These are phyloP conservation scores for Ciconia nigra DNA, from an alignment of 2,797 vertebrate genomes.

Conservation along the genomic window DNA sequence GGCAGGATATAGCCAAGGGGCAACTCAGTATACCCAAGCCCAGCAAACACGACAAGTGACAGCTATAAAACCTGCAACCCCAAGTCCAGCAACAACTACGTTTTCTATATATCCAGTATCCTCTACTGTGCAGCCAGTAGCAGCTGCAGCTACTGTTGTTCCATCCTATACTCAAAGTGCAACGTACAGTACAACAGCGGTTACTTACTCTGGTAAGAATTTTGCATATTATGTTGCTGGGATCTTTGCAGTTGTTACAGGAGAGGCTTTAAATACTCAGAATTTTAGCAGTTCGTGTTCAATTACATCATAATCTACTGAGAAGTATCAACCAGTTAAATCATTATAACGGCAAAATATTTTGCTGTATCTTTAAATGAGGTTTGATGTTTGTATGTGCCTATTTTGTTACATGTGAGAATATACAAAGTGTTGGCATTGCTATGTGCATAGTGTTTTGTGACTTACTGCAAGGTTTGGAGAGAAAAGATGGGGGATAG, in stretches of 20 bases:
- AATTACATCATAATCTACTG: neutral
- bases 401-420: neutral
- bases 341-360: neutral
- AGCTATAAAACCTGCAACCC: slow-evolving; percentile 95
- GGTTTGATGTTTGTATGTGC: neutral
- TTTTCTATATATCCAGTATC: slow-evolving; percentile 98
- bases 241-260: neutral
- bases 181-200: slow-evolving; percentile 95
- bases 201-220: slow-evolving; percentile 94
- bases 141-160: slow-evolving; percentile 89
- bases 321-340: neutral
- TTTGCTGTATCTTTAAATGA: neutral
- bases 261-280: neutral
- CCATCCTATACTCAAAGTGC: slow-evolving; percentile 96
- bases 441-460: neutral
- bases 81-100: slow-evolving; percentile 92
- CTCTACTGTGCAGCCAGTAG: slow-evolving; percentile 93
- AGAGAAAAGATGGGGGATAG: neutral
- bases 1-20: slow-evolving; percentile 93
- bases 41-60: slow-evolving; percentile 97
- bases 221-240: neutral
- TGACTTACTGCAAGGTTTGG: neutral
- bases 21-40: slow-evolving; percentile 93
- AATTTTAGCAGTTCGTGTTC: neutral
- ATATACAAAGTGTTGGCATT: neutral